Evolutionary conservation across 2,113 vertebrate genomes (phyloP), one percentile per base, ranked within the genome.

Genomic region (cattle (Bos taurus)): DNA sequence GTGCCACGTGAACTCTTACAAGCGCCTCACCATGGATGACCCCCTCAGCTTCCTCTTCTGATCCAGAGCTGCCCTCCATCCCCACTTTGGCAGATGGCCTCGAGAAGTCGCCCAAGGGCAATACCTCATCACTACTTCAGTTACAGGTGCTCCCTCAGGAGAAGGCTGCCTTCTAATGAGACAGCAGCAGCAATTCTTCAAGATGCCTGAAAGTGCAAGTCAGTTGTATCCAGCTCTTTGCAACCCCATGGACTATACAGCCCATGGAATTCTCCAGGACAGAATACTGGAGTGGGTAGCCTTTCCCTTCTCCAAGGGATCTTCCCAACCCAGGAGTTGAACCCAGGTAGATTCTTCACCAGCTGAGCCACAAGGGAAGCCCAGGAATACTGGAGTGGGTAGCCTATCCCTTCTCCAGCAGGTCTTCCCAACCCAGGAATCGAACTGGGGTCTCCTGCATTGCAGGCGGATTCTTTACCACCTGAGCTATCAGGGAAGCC

Each of bases 381-480:
- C 64, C 64, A 36, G 17, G n/a, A 71, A 36, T 21, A 71, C 9
- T 36, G 17, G 64, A 36, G 9, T 36, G n/a, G 4, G 64, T 36
- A 36, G 64, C 9, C 64, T 36, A 21, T 71, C n/a, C 64, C 19
- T 71, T 71, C 64, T 71, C 64, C 17, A 71, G n/a, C 17, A 36
- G 64, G 9, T 71, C n/a, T 71, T 71, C 64, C 64, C 17, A 71
- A 11, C 19, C n/a, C 64, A 71, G 64, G 17, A 23, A 11, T 36
- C 0, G 0, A 71, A 71, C 64, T 0, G 0, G n/a, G n/a, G 67
- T 71, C n/a, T 71, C n/a, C n/a, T 40, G 19, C n/a, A 40, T 40
- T 71, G n/a, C n/a, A 13, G n/a, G 67, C 0, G 0, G 19, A 71
- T 71, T 71, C n/a, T 71, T 71, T 71, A 71, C 36, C 67, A 40